Base-by-base conservation (phyloP, 2,113 vertebrate genomes). In the Vimba vimba region DNA sequence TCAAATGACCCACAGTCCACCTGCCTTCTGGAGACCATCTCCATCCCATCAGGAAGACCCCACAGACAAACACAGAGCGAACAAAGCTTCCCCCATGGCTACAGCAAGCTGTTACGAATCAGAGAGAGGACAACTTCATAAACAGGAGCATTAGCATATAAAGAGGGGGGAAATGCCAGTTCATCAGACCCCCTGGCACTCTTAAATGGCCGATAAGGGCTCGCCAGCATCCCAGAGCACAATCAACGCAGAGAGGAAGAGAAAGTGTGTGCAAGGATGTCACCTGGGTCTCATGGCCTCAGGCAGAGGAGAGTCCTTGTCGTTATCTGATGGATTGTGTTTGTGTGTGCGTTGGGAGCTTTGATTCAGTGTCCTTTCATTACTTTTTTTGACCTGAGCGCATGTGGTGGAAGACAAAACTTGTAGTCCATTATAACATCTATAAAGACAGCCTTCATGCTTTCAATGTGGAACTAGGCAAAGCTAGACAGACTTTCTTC, bases 21-120 rank as follows among this genome's bases (percentile, higher is more conserved):
- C 86, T 87, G 83, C 86, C 57, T 82, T 74, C 64, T 85, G 85
- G 60, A 62, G 55, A 78, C 71, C 84, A 68, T 47, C 79, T 79
- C 25, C 33, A 79, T 59, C 79, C 84, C 47, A 85, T 86, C 89
- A 91, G 23, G 11, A 86, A 88, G 79, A 88, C 82, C 77, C 33
- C 86, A 88, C 86, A 69, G 86, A 86, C 2, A 17, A 57, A 87
- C 77, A 88, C 79, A 75, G 69, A 83, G 82, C 89, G 91, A 92
- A 94, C 94, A 87, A 89, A 78, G 69, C 52, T 80, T 30, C 66
- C 79, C 80, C 84, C 86, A 87, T 71, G 55, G 83, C 86, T 86
- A 92, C 86, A 86, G 91, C 94, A 93, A 93, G 93, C 93, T 94
- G 91, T 93, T 94, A 86, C 88, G 90, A 94, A 95, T 95, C 91